phyloP scores from a whole-genome alignment of 2,797 vertebrate species.

The Notamacropus eugenii region DNA sequence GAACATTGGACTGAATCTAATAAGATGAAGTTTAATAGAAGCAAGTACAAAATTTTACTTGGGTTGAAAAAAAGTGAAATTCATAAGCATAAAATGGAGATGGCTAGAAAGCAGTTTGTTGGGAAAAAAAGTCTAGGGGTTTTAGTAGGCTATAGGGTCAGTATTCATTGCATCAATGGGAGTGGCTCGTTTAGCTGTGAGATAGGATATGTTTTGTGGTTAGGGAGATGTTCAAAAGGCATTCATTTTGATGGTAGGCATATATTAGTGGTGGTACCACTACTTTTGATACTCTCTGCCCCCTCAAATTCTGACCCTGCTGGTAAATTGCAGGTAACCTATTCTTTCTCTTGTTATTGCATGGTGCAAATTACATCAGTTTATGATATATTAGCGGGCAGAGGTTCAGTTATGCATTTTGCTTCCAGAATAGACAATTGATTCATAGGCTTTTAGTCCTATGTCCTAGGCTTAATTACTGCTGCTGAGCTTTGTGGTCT shows the following conservation, averaged over 20 bases:
- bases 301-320: not conserved
- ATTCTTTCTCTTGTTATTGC: not conserved
- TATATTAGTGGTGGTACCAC: not conserved
- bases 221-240: not conserved
- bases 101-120: not conserved
- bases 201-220: not conserved
- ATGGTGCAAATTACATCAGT: not conserved
- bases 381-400: not conserved
- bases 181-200: not conserved
- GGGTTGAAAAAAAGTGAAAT: not conserved
- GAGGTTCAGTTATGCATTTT: not conserved
- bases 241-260: not conserved
- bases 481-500: not conserved
- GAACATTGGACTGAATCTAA: not conserved
- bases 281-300: not conserved
- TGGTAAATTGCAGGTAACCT: not conserved
- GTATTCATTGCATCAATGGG: not conserved
- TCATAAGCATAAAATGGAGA: not conserved
- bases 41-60: not conserved
- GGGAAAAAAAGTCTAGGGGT: not conserved
- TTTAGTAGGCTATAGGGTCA: not conserved
- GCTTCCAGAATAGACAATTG: not conserved
- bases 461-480: not conserved
- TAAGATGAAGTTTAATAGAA: not conserved
- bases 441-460: not conserved